Percentiles rank a stretch among this genome's conserved stretches.
Evolutionary conservation across 2,113 vertebrate species (phyloP).

Genomic region (Hippocampus abdominalis): DNA sequence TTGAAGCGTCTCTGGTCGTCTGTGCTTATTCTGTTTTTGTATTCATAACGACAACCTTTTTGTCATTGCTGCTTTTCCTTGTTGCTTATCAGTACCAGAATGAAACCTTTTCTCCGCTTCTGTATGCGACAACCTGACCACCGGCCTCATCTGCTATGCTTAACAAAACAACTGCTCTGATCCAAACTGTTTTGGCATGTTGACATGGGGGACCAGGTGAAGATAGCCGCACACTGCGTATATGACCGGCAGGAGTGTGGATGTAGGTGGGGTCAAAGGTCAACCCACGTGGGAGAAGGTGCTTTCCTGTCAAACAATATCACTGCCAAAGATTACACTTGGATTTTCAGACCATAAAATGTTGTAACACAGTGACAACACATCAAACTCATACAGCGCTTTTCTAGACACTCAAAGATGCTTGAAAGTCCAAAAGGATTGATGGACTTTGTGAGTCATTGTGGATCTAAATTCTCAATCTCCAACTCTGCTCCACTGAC

Average conservation of each 20-base stretch:
- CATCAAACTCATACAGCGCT: neutral
- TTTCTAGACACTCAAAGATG: neutral
- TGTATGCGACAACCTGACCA: neutral
- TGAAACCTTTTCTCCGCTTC: neutral
- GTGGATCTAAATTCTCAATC: neutral
- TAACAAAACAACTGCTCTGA: conserved; percentile 22
- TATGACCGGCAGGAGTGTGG: neutral
- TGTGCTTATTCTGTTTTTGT: too few species aligned
- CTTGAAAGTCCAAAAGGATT: neutral
- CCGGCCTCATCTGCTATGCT: conserved; percentile 13
- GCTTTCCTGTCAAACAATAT: conserved; percentile 31
- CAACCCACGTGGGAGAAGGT: conserved; percentile 14
- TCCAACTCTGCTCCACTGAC: neutral
- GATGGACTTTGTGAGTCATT: neutral
- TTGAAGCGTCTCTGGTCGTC: too few species aligned
- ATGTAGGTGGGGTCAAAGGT: conserved; percentile 29
- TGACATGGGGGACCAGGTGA: conserved; percentile 11
- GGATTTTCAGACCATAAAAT: too few species aligned
- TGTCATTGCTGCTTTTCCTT: too few species aligned
- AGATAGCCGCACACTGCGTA: conserved; percentile 1
- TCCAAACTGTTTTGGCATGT: conserved; percentile 32
- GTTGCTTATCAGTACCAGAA: too few species aligned
- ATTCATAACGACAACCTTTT: too few species aligned
- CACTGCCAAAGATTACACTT: neutral
- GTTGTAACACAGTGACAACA: neutral